Percentiles rank a stretch among this genome's conserved stretches.
Evolutionary conservation across 2,113 vertebrate species (phyloP).

Genomic region (Burhinus bistriatus): DNA sequence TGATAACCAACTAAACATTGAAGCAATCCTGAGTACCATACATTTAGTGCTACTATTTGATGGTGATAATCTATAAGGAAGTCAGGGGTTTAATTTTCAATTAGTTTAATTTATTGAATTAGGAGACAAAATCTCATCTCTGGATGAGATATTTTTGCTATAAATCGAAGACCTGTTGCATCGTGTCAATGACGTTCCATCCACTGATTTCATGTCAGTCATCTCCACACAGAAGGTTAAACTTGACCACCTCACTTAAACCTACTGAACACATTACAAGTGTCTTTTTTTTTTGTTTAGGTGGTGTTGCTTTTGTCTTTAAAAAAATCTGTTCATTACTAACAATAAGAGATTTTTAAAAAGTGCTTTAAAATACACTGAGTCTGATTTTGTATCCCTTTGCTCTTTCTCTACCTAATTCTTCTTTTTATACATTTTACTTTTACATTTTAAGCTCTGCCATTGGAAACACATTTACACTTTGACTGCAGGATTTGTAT

Average conservation of each 20-base stretch:
- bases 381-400: neutral
- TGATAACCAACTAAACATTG: neutral
- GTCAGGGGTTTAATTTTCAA: neutral
- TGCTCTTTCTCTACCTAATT: neutral
- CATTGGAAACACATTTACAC: neutral
- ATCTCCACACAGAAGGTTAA: neutral
- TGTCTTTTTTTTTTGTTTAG: too few species aligned
- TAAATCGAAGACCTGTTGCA: neutral
- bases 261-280: fast-evolving
- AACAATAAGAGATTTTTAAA: neutral
- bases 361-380: fast-evolving
- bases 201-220: neutral
- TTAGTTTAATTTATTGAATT: slow-evolving; percentile 14
- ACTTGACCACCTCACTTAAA: neutral
- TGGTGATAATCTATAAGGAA: neutral
- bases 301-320: fast-evolving
- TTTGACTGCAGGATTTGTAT: neutral
- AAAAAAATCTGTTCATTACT: neutral
- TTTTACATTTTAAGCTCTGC: neutral
- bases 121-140: neutral
- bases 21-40: neutral
- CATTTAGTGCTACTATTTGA: neutral
- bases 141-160: neutral
- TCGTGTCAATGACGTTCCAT: neutral
- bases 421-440: neutral